A percentile compares a stretch with the other conserved stretches of the same genome.
Evolutionary conservation across 1,140 invertebrate species (phyloP).

Genomic region (Penaeus japonicus): DNA sequence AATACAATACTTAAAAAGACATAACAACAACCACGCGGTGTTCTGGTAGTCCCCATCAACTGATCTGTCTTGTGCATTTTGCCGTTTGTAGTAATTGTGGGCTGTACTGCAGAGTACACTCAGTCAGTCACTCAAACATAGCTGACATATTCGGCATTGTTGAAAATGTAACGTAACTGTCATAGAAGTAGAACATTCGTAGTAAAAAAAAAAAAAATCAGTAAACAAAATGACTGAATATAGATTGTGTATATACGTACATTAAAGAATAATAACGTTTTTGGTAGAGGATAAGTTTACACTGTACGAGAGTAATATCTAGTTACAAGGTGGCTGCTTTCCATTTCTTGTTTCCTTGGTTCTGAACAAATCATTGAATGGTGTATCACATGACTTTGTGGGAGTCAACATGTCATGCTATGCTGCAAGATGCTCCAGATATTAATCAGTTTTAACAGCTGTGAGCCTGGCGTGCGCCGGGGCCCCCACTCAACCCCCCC

Average conservation of each 20-base stretch:
- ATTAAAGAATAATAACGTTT: background rate
- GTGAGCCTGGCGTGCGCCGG: too few species aligned
- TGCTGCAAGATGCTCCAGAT: too few species aligned
- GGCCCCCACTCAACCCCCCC: too few species aligned
- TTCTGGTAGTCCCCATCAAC: constrained; percentile 50
- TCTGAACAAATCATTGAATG: background rate
- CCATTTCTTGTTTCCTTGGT: constrained; percentile 56
- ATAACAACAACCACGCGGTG: background rate
- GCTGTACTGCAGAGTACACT: background rate
- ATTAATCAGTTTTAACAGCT: too few species aligned
- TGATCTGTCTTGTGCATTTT: constrained; percentile 15
- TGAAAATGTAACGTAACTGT: background rate
- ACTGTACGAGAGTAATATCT: constrained; percentile 19
- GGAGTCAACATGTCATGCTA: too few species aligned
- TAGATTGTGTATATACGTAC: constrained; percentile 22
- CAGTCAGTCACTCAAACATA: constrained; percentile 21
- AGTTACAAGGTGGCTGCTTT: constrained; percentile 56
- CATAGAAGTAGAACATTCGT: background rate
- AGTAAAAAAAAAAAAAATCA: background rate
- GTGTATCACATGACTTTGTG: too few species aligned
- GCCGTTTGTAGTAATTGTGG: constrained; percentile 14
- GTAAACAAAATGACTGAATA: background rate
- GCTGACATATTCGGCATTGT: constrained; percentile 10
- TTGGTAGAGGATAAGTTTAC: constrained; percentile 19
- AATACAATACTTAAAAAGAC: too few species aligned